Percentiles rank a stretch among this genome's conserved stretches.
Evolutionary conservation across 2,797 vertebrate genomes (phyloP).

Genomic region (Crenichthys baileyi): DNA sequence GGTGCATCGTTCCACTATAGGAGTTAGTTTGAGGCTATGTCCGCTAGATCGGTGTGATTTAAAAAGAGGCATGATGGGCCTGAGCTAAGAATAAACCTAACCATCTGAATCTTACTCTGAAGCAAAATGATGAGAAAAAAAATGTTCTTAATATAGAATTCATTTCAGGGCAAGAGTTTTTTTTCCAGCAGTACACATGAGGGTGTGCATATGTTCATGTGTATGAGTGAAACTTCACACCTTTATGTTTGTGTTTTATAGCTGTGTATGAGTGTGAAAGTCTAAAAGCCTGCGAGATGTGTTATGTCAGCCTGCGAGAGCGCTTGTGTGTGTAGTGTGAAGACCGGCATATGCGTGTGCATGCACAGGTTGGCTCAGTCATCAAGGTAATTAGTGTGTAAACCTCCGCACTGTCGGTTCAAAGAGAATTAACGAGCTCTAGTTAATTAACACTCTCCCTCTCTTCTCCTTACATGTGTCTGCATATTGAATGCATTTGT

Average conservation of each 20-base stretch:
- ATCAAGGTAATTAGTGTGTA: slow-evolving; percentile 83
- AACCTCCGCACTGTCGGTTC: slow-evolving; percentile 81
- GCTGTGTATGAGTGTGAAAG: slow-evolving; percentile 52
- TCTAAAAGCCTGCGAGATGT: slow-evolving; percentile 62
- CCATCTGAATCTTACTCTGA: slow-evolving; percentile 47
- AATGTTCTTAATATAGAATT: slow-evolving; percentile 56
- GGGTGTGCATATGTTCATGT: slow-evolving; percentile 25
- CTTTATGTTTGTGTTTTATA: slow-evolving; percentile 56
- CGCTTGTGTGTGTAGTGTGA: slow-evolving; percentile 38
- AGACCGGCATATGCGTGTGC: slow-evolving; percentile 37
- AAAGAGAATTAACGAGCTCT: slow-evolving; percentile 84
- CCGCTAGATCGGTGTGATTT: slow-evolving; percentile 40
- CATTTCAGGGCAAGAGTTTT: slow-evolving; percentile 50
- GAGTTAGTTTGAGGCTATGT: slow-evolving; percentile 50
- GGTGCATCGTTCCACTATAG: slow-evolving; percentile 15
- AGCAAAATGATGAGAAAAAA: slow-evolving; percentile 19
- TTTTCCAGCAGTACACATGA: slow-evolving; percentile 4
- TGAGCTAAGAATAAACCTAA: slow-evolving; percentile 65
- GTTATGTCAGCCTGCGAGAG: slow-evolving; percentile 65
- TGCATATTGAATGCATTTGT: slow-evolving; percentile 77
- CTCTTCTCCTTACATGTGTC: slow-evolving; percentile 79
- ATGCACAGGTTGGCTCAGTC: slow-evolving; percentile 74
- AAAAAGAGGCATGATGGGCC: slow-evolving; percentile 52
- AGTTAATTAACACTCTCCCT: slow-evolving; percentile 83
- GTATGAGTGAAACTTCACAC: slow-evolving; percentile 64